Evolutionary conservation across 2,113 vertebrate species (phyloP).

Genomic region (Otis tarda): DNA sequence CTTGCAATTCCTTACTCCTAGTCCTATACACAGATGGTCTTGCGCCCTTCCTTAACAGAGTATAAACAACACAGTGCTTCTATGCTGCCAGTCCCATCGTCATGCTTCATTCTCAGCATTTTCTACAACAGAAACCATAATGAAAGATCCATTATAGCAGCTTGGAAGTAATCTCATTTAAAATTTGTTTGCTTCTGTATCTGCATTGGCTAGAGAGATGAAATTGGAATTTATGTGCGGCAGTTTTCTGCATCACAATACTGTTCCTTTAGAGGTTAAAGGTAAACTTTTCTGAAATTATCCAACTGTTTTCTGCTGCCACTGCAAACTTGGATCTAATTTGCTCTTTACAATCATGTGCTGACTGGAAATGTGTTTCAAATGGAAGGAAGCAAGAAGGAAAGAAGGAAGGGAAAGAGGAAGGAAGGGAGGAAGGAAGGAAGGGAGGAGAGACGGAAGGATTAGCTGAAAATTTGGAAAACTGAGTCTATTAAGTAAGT

Average conservation of each 20-base stretch:
- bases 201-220: not conserved
- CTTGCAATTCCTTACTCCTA: not conserved
- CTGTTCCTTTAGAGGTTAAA: not conserved
- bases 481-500: not conserved
- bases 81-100: not conserved
- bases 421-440: not conserved
- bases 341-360: not conserved
- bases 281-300: conserved; percentile 1
- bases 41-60: not conserved
- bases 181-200: not conserved
- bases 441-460: too few species aligned
- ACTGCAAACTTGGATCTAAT: not conserved
- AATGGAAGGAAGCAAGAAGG: too few species aligned
- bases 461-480: not conserved
- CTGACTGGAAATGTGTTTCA: not conserved
- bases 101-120: not conserved
- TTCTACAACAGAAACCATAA: not conserved
- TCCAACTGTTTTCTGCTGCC: not conserved
- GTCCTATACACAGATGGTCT: not conserved
- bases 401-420: too few species aligned
- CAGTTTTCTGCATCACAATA: not conserved
- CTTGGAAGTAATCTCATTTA: not conserved
- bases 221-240: not conserved
- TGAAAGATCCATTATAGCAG: not conserved
- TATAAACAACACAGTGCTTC: not conserved